Base-by-base conservation (phyloP, 2,888 invertebrate genomes). In the Maniola hyperantus region DNA sequence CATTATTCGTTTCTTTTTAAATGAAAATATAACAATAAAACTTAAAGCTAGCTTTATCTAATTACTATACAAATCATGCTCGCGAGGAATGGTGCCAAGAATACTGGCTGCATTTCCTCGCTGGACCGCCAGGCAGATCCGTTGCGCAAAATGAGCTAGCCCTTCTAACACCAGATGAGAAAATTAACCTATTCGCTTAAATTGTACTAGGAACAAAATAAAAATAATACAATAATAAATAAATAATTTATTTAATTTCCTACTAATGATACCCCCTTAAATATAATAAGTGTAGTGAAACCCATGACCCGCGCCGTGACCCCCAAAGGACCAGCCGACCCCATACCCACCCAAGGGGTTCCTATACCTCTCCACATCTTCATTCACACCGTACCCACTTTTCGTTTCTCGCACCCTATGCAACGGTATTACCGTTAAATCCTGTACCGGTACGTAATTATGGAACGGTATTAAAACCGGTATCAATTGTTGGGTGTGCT, bases 261-360 rank as follows among this genome's bases (percentile, higher is more conserved):
- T n/a, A 57, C 18, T 39, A 20, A 42, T 13, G 4, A 36, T 10
- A 39, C 33, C 5, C 15, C 55, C 48, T 70, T 73, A 84, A 67
- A 89, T 88, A 69, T 85, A 88, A 39, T 61, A 61, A 18, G 87
- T 78, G 71, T 89, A 90, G 73, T 78, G 76, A 57, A 84, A 91
- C 0, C 91, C 91, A 60, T 91, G 91, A 0, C 91, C 91, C 0
- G 89, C 85, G 0, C 91, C 91, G 11, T 89, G 90, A 0, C 91
- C 91, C 0, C 91, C 91, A 18, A 84, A 89, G 33, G 82, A 82
- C 70, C 90, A 75, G 0, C 90, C 90, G 0, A 81, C 81, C 0
- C 91, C 91, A 55, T 83, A 89, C 2, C 91, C 91, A 0, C 91
- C 91, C 65, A 86, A 83, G 44, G 87, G 87, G 1, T 83, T 87